These are phyloP conservation scores for Ophion ellenae DNA, from an alignment of 2,888 invertebrate genomes.

Conservation along the genomic window DNA sequence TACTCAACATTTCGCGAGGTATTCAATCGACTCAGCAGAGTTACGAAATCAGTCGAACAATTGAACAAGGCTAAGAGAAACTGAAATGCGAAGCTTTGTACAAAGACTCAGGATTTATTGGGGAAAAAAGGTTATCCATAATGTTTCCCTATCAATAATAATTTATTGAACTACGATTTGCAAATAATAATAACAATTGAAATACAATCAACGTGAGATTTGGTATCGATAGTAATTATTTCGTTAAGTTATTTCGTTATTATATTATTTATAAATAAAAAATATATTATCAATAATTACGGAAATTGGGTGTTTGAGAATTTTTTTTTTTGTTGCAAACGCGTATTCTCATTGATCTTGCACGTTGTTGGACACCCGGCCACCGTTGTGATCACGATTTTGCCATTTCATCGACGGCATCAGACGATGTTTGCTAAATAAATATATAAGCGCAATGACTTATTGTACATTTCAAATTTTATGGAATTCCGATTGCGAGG, in stretches of 20 bases:
- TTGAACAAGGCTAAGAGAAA: neutral
- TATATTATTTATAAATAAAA: neutral
- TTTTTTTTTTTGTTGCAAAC: neutral
- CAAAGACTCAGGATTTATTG: neutral
- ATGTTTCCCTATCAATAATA: neutral
- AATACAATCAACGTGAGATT: too few species aligned
- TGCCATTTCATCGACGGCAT: neutral
- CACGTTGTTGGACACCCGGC: neutral
- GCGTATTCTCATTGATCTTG: neutral
- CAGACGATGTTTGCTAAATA: conserved; percentile 12
- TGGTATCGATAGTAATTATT: neutral
- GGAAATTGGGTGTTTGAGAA: neutral
- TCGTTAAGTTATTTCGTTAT: too few species aligned
- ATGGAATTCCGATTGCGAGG: neutral
- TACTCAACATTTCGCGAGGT: neutral
- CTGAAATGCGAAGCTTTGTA: neutral
- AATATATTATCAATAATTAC: neutral
- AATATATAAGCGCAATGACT: neutral
- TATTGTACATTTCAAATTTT: neutral
- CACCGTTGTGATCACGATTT: neutral
- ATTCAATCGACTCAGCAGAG: neutral
- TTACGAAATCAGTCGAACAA: neutral
- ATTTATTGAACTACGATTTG: neutral
- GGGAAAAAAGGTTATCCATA: neutral
- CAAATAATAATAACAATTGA: neutral